These are phyloP conservation scores for Melolontha melolontha DNA, from an alignment of 2,888 invertebrate species.

Conservation along the genomic window DNA sequence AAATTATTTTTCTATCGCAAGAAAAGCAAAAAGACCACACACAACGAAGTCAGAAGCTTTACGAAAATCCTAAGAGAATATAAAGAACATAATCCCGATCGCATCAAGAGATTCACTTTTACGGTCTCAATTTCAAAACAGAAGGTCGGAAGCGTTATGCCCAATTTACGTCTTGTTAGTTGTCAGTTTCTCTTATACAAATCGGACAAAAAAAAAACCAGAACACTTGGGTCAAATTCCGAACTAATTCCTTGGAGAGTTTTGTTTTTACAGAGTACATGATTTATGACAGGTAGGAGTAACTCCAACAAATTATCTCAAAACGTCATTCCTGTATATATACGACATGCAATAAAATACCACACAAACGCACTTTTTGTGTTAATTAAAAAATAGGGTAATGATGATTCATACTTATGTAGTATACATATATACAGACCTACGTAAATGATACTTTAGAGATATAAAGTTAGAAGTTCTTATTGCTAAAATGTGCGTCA, in stretches of 20 bases:
- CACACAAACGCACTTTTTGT: too few relatives aligned
- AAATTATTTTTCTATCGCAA: too few relatives aligned
- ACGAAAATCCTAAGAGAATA: not conserved
- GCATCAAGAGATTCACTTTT: conserved; percentile 10
- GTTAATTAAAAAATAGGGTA: too few relatives aligned
- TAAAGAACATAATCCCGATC: conserved; percentile 15
- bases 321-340: conserved; percentile 11
- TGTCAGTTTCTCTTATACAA: conserved; percentile 16
- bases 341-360: conserved; percentile 6
- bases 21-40: conserved; percentile 3
- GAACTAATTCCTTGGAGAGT: conserved; percentile 15
- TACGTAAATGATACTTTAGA: too few relatives aligned
- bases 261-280: conserved; percentile 29
- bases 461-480: too few relatives aligned
- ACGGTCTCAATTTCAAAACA: not conserved
- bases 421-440: too few relatives aligned
- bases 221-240: conserved; percentile 7
- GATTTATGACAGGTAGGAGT: conserved; percentile 37
- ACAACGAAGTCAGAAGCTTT: conserved; percentile 1
- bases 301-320: conserved; percentile 17
- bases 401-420: too few relatives aligned
- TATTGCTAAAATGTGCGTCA: too few relatives aligned
- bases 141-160: conserved; percentile 7
- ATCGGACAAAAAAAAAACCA: not conserved
- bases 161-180: conserved; percentile 17